Percentiles rank a stretch among this genome's conserved stretches.
phyloP scores from a whole-genome alignment of 2,113 vertebrate species.

The Cottus gobio region DNA sequence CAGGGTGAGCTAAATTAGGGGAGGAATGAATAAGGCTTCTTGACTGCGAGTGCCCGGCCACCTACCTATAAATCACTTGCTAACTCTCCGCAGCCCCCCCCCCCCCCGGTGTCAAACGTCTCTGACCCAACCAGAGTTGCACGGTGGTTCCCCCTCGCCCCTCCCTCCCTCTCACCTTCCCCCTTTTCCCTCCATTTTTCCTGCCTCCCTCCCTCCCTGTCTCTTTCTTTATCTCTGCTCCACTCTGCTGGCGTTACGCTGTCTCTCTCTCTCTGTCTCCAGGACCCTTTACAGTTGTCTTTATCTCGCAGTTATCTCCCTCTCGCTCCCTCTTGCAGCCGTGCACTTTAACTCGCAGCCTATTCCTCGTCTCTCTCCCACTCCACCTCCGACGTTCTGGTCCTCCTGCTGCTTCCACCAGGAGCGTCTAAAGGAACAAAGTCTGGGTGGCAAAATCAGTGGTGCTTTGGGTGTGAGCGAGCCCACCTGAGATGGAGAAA shows the following conservation, averaged over 20 bases:
- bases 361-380: conserved; percentile 34
- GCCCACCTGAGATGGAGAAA: conserved; percentile 16
- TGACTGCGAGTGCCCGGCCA: conserved; percentile 53
- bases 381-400: conserved; percentile 37
- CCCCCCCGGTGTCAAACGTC: conserved; percentile 31
- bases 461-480: conserved; percentile 38
- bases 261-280: conserved; percentile 45
- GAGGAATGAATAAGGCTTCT: conserved; percentile 71
- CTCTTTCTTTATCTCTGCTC: conserved; percentile 48
- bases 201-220: background rate
- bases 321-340: conserved; percentile 37
- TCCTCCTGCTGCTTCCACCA: conserved; percentile 42
- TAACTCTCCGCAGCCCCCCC: conserved; percentile 50
- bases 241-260: conserved; percentile 32
- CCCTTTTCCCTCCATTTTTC: background rate
- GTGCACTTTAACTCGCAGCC: conserved; percentile 50
- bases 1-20: conserved; percentile 66
- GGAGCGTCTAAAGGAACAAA: conserved; percentile 48
- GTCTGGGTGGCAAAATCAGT: conserved; percentile 61
- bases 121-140: conserved; percentile 49
- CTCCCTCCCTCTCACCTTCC: background rate
- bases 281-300: conserved; percentile 47
- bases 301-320: conserved; percentile 52
- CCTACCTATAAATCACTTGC: conserved; percentile 76
- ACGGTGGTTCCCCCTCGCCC: conserved; percentile 1